These are phyloP conservation scores for Athalia cordata DNA, from an alignment of 2,888 invertebrate species.

Conservation along the genomic window DNA sequence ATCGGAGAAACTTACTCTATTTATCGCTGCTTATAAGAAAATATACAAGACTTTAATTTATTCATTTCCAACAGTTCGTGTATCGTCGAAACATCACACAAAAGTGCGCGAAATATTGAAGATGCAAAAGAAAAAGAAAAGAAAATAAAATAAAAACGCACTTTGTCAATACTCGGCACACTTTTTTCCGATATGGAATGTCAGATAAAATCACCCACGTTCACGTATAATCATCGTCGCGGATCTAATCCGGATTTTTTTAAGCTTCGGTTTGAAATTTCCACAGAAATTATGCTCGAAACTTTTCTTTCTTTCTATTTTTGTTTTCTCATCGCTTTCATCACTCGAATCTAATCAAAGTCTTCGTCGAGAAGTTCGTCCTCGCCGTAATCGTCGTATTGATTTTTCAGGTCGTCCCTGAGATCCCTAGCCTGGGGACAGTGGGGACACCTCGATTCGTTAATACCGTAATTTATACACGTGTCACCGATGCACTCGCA, in stretches of 20 bases:
- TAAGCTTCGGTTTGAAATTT: background rate
- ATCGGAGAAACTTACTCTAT: too few relatives aligned
- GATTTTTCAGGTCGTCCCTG: conserved; percentile 70
- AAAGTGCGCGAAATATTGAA: too few relatives aligned
- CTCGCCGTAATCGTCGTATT: conserved; percentile 75
- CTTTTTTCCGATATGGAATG: too few relatives aligned
- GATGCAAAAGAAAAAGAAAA: too few relatives aligned
- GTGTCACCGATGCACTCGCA: conserved; percentile 94
- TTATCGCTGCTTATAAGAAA: too few relatives aligned
- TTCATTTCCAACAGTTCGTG: too few relatives aligned
- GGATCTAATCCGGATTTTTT: background rate
- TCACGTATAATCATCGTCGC: too few relatives aligned
- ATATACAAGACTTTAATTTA: too few relatives aligned
- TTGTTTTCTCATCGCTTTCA: background rate
- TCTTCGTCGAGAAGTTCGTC: conserved; percentile 76
- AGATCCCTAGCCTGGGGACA: conserved; percentile 65
- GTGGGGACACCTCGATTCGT: conserved; percentile 83
- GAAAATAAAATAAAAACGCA: too few relatives aligned
- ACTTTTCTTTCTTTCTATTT: background rate
- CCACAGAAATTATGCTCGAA: background rate
- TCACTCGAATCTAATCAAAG: background rate
- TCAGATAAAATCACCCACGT: too few relatives aligned
- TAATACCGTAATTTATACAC: conserved; percentile 92
- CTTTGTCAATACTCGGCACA: too few relatives aligned
- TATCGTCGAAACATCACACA: too few relatives aligned